A percentile compares a stretch with the other conserved stretches of the same genome.
Evolutionary conservation across 2,797 vertebrate species (phyloP).

Genomic region (Lagorchestes hirsutus): DNA sequence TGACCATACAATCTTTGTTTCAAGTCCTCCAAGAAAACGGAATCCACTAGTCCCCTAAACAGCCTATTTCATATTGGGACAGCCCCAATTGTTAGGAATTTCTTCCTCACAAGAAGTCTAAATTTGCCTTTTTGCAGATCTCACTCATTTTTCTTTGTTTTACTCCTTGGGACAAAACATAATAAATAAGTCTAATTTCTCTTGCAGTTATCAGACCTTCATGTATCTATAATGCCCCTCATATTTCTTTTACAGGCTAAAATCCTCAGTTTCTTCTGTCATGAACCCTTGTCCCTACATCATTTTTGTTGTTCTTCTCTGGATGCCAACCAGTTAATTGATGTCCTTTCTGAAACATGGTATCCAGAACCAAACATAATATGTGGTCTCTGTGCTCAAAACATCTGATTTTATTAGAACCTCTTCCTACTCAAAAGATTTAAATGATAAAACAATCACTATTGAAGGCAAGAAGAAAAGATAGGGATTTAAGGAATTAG

Average conservation of each 20-base stretch:
- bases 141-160: background rate
- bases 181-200: background rate
- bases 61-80: background rate
- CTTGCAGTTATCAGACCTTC: too few relatives aligned
- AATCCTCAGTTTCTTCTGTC: too few relatives aligned
- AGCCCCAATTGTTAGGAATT: background rate
- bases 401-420: background rate
- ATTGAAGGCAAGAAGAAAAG: background rate
- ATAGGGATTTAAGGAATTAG: background rate
- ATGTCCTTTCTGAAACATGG: too few relatives aligned
- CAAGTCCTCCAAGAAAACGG: background rate
- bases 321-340: too few relatives aligned
- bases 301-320: too few relatives aligned
- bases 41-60: background rate
- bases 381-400: constrained; percentile 6
- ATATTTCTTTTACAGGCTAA: too few relatives aligned
- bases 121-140: background rate
- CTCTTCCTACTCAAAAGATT: background rate
- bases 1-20: background rate
- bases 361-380: too few relatives aligned
- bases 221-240: too few relatives aligned
- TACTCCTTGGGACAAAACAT: background rate
- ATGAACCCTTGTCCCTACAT: too few relatives aligned
- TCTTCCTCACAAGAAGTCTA: background rate
- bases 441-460: background rate